Base-by-base conservation (phyloP, 2,888 invertebrate species). In the Tiliacea citrago region DNA sequence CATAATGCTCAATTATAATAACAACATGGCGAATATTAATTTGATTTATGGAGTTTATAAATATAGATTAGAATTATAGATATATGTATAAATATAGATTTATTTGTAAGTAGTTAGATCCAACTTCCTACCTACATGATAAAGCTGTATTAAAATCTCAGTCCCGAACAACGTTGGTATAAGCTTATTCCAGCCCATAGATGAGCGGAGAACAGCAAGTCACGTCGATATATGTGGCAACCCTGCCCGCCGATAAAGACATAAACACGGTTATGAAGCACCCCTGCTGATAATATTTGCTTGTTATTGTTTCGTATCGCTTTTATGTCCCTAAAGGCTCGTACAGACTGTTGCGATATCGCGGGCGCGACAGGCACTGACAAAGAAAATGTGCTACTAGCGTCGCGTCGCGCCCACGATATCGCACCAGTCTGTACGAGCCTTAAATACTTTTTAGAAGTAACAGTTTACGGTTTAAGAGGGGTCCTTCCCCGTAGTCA, bases 191-290 rank as follows among this genome's bases (percentile, higher is more conserved):
- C 75, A 77, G 61, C 42, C 71, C 61, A 77, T 75, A 80, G 76
- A 84, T 73, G 81, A 79, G 73, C 24, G 45, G 45, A 53, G 69
- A 83, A 81, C 80, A 69, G n/a, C n/a, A 55, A 80, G 74, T 80
- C 82, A 86, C 79, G 80, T 73, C 58, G 68, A 86, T 86, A 85
- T 84, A 86, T 86, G 81, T 72, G 75, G 73, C 71, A 70, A 82
- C 87, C 88, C 85, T 84, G 79, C 83, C 87, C 76, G 73, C 66
- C 88, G 92, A 92, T 92, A 91, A 91, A 91, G 91, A 89, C 90
- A 91, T 92, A 90, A 92, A 91, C 88, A 88, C 83, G 87, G 90
- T 91, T 91, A 91, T 92, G 92, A 91, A 91, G 88, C 86, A 90
- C 85, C 90, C 90, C 88, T 85, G 89, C 91, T 91, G 91, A 92